phyloP scores from a whole-genome alignment of 1,140 invertebrate species.

The Apolygus lucorum region DNA sequence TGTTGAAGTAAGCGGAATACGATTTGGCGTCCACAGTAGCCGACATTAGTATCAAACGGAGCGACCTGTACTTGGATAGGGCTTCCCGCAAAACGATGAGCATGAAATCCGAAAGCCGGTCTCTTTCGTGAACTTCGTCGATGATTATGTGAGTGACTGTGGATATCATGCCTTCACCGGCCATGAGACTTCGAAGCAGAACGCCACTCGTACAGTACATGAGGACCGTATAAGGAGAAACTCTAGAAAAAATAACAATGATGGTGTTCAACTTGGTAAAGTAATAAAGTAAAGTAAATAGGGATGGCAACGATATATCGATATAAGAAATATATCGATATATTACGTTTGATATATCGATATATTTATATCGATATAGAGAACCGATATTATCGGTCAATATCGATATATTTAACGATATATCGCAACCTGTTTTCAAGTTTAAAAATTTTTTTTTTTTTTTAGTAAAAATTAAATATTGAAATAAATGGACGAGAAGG shows the following conservation, averaged over 20 bases:
- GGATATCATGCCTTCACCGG: slow-evolving; percentile 53
- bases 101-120: slow-evolving; percentile 86
- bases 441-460: no score
- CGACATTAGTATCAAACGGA: slow-evolving; percentile 90
- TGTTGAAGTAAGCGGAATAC: slow-evolving; percentile 75
- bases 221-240: slow-evolving; percentile 69
- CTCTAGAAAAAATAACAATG: slow-evolving; percentile 50
- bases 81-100: slow-evolving; percentile 74
- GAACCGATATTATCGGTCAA: no score
- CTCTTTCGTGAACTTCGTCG: slow-evolving; percentile 84
- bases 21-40: slow-evolving; percentile 75
- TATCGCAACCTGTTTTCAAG: no score
- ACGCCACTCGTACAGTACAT: slow-evolving; percentile 91
- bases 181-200: slow-evolving; percentile 74
- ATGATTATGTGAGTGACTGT: slow-evolving; percentile 78
- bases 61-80: slow-evolving; percentile 55
- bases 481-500: no score
- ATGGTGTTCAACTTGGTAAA: no score
- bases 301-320: no score
- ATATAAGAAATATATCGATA: no score
- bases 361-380: no score
- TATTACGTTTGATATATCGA: no score
- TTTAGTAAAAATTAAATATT: no score
- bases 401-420: no score
- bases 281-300: no score